Percentiles rank a stretch among this genome's conserved stretches.
Conservation (phyloP, 2,888 invertebrate species). For the Graphium colonna region DNA sequence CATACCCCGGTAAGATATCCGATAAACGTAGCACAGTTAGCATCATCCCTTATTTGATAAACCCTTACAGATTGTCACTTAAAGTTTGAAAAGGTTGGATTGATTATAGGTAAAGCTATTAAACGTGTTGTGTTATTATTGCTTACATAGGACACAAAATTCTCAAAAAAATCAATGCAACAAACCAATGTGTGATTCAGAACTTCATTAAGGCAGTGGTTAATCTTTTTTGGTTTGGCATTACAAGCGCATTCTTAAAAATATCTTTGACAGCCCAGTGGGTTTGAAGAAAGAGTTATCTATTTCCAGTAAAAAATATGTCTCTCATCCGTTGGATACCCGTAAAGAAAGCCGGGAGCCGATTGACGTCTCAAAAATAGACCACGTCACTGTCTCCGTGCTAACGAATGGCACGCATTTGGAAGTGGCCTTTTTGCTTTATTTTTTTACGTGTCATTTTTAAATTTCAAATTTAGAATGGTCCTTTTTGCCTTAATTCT, state of each 20-base stretch:
- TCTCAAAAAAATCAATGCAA: too few species aligned
- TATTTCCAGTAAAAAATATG: background rate
- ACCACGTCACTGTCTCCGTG: conserved; percentile 37
- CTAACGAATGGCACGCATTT: conserved; percentile 52
- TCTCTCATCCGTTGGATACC: background rate
- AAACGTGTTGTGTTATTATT: too few species aligned
- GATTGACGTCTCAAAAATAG: conserved; percentile 69
- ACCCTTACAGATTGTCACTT: too few species aligned
- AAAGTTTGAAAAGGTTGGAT: too few species aligned
- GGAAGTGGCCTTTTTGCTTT: conserved; percentile 28
- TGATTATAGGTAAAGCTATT: too few species aligned
- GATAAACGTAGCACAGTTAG: too few species aligned
- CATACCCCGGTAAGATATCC: too few species aligned
- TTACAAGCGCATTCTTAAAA: too few species aligned
- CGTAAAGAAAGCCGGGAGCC: conserved; percentile 43
- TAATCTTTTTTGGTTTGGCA: too few species aligned
- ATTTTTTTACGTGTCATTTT: background rate
- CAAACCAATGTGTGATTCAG: too few species aligned
- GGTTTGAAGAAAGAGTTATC: background rate
- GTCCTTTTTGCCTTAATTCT: background rate
- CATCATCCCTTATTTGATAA: too few species aligned
- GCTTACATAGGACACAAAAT: too few species aligned
- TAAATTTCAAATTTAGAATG: conserved; percentile 59
- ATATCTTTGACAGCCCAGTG: background rate
- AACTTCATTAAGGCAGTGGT: background rate